Evolutionary conservation across 2,113 vertebrate genomes (phyloP).

Genomic region (Ciconia stormi): DNA sequence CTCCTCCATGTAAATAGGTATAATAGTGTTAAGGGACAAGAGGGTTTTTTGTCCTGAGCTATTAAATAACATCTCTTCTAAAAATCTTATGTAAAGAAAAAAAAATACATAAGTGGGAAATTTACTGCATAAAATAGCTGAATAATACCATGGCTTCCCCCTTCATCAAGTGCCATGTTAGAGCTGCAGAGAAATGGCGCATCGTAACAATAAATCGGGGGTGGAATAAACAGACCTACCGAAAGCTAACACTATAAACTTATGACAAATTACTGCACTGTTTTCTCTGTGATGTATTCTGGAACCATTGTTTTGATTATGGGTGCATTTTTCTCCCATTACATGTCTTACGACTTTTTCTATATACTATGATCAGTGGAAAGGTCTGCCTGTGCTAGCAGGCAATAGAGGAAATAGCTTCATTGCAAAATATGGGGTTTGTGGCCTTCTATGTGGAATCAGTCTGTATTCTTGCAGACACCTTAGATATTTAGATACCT

Average conservation of each 20-base stretch:
- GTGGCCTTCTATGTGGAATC: not conserved
- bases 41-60: not conserved
- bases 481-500: not conserved
- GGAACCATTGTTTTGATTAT: not conserved
- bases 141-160: not conserved
- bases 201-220: not conserved
- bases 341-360: not conserved
- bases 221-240: not conserved
- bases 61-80: not conserved
- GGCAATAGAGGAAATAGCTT: not conserved
- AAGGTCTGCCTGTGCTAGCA: not conserved
- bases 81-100: not conserved
- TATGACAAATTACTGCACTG: not conserved
- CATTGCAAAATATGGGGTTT: not conserved
- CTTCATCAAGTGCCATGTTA: not conserved
- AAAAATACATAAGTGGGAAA: not conserved
- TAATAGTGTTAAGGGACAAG: not conserved
- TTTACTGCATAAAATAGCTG: not conserved
- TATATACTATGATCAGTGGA: not conserved
- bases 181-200: not conserved
- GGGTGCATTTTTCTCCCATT: conserved; percentile 14
- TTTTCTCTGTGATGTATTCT: conserved; percentile 1
- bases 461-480: not conserved
- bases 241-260: not conserved
- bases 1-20: not conserved